Percentiles rank a stretch among this genome's conserved stretches.
Conservation (phyloP, 2,113 vertebrate species). For the Tauraco erythrolophus region DNA sequence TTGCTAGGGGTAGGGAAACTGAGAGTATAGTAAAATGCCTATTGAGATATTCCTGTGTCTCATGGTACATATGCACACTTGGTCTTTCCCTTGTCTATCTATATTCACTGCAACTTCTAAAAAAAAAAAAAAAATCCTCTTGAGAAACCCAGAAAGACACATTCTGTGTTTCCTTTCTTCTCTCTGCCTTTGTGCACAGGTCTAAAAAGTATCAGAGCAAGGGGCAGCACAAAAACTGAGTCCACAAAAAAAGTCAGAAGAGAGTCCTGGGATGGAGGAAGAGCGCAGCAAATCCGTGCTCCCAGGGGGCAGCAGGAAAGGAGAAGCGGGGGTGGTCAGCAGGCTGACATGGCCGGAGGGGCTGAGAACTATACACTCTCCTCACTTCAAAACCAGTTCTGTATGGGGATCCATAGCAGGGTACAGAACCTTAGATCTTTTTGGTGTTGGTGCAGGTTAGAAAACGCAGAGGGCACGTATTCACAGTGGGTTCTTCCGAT, state of each 20-base stretch:
- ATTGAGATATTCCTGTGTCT: constrained; percentile 28
- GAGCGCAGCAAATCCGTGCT: background rate
- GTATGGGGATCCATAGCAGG: background rate
- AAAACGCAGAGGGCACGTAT: background rate
- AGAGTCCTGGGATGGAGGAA: background rate
- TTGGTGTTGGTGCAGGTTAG: background rate
- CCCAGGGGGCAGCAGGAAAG: background rate
- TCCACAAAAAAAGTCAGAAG: accelerated
- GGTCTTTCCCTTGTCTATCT: background rate
- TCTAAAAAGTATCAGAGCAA: background rate
- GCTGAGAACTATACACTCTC: background rate
- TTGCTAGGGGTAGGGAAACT: constrained; percentile 21
- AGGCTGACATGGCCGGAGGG: background rate
- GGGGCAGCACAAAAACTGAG: background rate
- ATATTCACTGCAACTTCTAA: background rate
- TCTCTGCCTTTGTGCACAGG: background rate
- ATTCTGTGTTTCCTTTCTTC: background rate
- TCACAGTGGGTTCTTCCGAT: background rate
- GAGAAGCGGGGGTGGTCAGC: background rate
- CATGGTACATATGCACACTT: background rate
- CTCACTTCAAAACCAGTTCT: background rate
- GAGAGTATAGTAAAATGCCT: constrained; percentile 7
- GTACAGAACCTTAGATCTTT: no score
- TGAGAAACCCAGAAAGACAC: background rate
- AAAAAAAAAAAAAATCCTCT: background rate